Evolutionary conservation across 2,113 vertebrate species (phyloP), one percentile per base, ranked within the genome.

Genomic region (Corvus moneduloides): DNA sequence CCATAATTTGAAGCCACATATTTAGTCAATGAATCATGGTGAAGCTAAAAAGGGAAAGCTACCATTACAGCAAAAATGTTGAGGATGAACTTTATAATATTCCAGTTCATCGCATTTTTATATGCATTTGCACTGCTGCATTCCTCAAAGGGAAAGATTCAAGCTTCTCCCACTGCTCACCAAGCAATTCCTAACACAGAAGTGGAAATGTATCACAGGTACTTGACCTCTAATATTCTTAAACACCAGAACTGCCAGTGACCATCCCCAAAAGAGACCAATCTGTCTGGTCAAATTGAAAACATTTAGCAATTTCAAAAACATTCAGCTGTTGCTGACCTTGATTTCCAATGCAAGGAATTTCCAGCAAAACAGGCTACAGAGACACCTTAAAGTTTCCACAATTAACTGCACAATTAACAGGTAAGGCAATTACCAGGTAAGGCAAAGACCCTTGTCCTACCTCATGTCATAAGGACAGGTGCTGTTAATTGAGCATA

Each of bases 21-120:
- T 97, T 98, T 98, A 89, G 96, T 41, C 79, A 95, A 58, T 98
- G 98, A 98, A 97, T 98, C 98, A 98, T 27, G 80, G 96, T 1
- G 4, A 44, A 89, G 93, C 95, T 97, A 95, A 97, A 97, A 97
- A 94, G 86, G 95, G 97, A 97, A 96, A 95, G 88, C 95, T 87
- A 93, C 39, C 66, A 92, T 97, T 94, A 91, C 67, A 69, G 84
- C 74, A 80, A 90, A 95, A 87, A 33, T 69, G 32, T 82, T 54
- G 66, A 93, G 87, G 75, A 75, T 62, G 35, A 89, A 58, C 39
- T 55, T 30, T 23, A 32, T 9, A 85, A 79, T 79, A 89, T 93
- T 43, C 37, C 68, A 82, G 63, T 11, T 55, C 18, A 59, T 75
- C 13, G 8, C 37, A 73, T 66, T 93, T 90, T 69, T 75, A 63